phyloP scores from a whole-genome alignment of 2,113 vertebrate species.

The Gymnobelideus leadbeateri region DNA sequence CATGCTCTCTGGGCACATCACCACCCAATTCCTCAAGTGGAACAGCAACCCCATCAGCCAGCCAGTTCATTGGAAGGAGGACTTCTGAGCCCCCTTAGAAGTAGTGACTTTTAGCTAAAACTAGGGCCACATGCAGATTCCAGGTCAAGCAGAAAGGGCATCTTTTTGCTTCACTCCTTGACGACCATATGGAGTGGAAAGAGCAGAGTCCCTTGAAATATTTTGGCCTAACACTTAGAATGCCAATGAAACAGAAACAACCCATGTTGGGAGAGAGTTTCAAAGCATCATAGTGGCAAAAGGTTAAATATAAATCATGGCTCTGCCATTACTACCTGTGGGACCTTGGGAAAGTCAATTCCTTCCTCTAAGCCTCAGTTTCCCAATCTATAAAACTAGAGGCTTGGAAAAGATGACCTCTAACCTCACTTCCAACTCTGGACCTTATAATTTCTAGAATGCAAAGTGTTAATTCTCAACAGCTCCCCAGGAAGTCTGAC shows the following conservation, averaged over 20 bases:
- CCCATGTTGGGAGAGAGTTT: neutral
- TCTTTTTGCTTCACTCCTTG: neutral
- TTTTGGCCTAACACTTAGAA: neutral
- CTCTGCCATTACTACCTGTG: neutral
- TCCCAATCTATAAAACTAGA: neutral
- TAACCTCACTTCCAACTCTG: neutral
- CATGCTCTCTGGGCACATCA: neutral
- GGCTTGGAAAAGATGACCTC: neutral
- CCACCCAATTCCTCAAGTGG: neutral
- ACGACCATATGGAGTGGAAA: neutral
- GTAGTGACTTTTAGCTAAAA: constrained; percentile 52
- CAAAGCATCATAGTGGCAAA: neutral
- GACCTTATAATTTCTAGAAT: neutral
- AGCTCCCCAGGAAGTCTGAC: constrained; percentile 39
- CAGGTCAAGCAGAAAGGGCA: neutral
- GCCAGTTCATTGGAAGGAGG: neutral
- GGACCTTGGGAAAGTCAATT: neutral
- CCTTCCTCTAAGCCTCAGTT: neutral
- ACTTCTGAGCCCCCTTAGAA: neutral
- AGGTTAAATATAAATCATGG: neutral
- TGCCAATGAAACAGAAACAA: neutral
- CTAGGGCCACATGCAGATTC: neutral
- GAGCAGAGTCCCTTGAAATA: neutral
- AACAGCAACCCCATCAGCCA: neutral
- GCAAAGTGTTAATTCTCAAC: neutral